phyloP scores from a whole-genome alignment of 2,888 invertebrate genomes.

The Phoenoteleia sp. region DNA sequence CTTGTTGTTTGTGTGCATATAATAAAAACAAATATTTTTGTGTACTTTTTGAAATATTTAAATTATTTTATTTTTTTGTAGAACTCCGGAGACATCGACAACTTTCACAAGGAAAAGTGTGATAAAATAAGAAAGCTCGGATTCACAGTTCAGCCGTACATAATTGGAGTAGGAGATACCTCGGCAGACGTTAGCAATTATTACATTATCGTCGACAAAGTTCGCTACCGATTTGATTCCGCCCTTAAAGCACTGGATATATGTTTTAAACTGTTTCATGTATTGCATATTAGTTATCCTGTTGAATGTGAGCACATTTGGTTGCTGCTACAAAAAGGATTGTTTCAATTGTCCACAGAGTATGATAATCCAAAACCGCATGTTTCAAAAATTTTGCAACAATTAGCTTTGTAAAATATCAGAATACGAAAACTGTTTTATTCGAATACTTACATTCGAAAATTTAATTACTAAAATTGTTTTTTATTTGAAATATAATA shows the following conservation, averaged over 20 bases:
- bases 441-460: no score
- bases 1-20: no score
- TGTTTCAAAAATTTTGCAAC: no score
- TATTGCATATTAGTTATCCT: conserved; percentile 31
- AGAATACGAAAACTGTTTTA: no score
- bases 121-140: not conserved
- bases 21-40: no score
- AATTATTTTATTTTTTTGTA: not conserved
- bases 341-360: not conserved
- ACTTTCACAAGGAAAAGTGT: not conserved
- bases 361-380: no score
- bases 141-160: conserved; percentile 23
- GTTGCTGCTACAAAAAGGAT: conserved; percentile 22
- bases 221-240: conserved; percentile 5
- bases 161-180: not conserved
- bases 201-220: conserved; percentile 32
- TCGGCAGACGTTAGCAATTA: not conserved
- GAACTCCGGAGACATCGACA: not conserved
- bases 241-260: conserved; percentile 30
- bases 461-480: no score
- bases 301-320: conserved; percentile 39
- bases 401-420: no score
- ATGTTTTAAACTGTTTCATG: conserved; percentile 29
- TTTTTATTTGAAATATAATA: no score
- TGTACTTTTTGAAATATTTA: conserved; percentile 4